Base-by-base conservation (phyloP, 2,888 invertebrate species). In the Metellina segmentata region DNA sequence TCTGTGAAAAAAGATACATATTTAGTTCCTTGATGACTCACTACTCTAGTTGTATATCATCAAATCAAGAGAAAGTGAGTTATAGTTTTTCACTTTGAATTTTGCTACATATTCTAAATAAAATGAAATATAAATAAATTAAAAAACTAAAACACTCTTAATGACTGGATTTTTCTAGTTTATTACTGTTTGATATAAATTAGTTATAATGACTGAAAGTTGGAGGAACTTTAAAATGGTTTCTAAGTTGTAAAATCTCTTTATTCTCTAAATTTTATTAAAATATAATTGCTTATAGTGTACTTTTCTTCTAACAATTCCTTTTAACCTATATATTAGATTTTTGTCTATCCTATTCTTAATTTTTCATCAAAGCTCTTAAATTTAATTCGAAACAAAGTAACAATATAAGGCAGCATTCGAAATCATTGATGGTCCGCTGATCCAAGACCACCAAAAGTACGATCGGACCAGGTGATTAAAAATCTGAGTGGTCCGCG, bases 11-110 rank as follows among this genome's bases (percentile, higher is more conserved):
- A 94, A 96, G 97, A 0, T 96, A 97, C 95, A 96, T 97, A 11
- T 96, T 97, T 93, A 98, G 98, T 94, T 96, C 97, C 94, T 95
- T 98, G 1, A 96, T 97, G 94, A 96, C 97, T 93, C 97, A 96
- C 94, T 97, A 96, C 94, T 95, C 96, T 0, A 96, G 96, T 49
- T 95, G 95, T 20, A 94, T 97, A 78, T 96, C 96, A n/a, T 97
- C 97, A 93, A 94, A 95, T 81, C 96, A 96, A 93, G 96, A 96
- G 0, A 97, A 96, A 95, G 96, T 96, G 89, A 85, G 78, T 77
- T 7, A n/a, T 49, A 13, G 49, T 2, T 49, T 13, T 51, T n/a
- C n/a, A 53, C 13, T 9, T 52, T 7, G n/a, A 49, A 20, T 53
- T 34, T 20, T 9, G 11, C 72, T 20, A 9, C 5, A 71, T 19